phyloP scores from a whole-genome alignment of 1,140 invertebrate species.

The Latrodectus geometricus region DNA sequence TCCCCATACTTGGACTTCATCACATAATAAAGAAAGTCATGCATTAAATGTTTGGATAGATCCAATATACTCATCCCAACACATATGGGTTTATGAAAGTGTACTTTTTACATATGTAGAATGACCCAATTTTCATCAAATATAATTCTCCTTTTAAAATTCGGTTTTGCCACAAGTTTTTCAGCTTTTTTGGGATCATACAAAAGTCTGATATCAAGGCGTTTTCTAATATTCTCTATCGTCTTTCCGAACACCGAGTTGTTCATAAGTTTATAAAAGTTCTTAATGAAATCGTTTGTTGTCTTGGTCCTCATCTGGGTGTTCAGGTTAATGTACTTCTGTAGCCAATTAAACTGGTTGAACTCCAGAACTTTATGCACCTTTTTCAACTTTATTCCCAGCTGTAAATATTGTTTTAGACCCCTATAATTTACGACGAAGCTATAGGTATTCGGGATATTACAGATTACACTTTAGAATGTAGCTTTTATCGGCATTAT shows the following conservation, averaged over 20 bases:
- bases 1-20: too few species aligned
- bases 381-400: conserved; percentile 1
- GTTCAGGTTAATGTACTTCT: too few species aligned
- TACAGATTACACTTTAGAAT: too few species aligned
- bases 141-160: conserved; percentile 67
- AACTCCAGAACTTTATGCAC: background rate
- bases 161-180: conserved; percentile 67
- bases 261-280: conserved; percentile 12
- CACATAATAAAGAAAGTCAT: too few species aligned
- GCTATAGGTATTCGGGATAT: too few species aligned
- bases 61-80: too few species aligned
- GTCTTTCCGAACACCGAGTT: conserved; percentile 18
- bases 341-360: too few species aligned
- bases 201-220: conserved; percentile 68
- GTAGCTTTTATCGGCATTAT: too few species aligned
- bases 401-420: background rate
- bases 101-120: conserved; percentile 40
- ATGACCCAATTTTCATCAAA: conserved; percentile 38
- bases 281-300: background rate
- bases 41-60: too few species aligned
- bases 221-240: conserved; percentile 66
- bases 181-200: conserved; percentile 65
- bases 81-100: too few species aligned
- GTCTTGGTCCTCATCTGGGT: background rate
- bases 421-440: background rate